Conservation (phyloP, 1,140 invertebrate species). For the Bombus confusus region DNA sequence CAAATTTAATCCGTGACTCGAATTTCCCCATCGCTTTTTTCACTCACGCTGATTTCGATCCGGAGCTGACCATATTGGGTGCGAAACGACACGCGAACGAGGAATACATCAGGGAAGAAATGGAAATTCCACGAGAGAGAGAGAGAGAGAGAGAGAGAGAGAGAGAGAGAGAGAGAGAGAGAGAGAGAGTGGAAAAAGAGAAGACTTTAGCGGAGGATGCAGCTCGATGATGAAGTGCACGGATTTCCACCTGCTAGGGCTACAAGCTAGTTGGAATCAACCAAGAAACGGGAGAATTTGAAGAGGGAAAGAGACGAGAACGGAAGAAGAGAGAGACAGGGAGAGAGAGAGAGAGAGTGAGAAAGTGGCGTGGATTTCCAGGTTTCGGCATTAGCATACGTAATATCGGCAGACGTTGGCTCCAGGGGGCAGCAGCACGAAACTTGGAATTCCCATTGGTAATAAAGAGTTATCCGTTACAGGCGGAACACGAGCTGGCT, state of each 20-base stretch:
- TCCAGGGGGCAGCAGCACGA: conserved; percentile 12
- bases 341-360: not conserved
- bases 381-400: conserved; percentile 67
- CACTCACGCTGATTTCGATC: not conserved
- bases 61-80: no score
- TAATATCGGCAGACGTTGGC: conserved; percentile 59
- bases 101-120: not conserved
- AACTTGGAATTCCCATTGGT: conserved; percentile 68
- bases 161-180: no score
- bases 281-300: not conserved
- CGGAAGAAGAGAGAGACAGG: no score
- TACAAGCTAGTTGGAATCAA: not conserved
- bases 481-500: conserved; percentile 7
- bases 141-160: not conserved
- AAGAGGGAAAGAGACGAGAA: not conserved
- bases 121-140: not conserved
- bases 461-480: conserved; percentile 68
- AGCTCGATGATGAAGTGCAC: conserved; percentile 12
- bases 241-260: conserved; percentile 23
- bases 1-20: conserved; percentile 43
- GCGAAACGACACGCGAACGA: not conserved
- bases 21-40: conserved; percentile 20
- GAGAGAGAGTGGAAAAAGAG: not conserved
- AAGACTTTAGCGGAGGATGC: not conserved
- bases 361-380: conserved; percentile 60